A percentile compares a stretch with the other conserved stretches of the same genome.
phyloP scores from a whole-genome alignment of 2,888 invertebrate genomes.

The Druceiella hillmani region DNA sequence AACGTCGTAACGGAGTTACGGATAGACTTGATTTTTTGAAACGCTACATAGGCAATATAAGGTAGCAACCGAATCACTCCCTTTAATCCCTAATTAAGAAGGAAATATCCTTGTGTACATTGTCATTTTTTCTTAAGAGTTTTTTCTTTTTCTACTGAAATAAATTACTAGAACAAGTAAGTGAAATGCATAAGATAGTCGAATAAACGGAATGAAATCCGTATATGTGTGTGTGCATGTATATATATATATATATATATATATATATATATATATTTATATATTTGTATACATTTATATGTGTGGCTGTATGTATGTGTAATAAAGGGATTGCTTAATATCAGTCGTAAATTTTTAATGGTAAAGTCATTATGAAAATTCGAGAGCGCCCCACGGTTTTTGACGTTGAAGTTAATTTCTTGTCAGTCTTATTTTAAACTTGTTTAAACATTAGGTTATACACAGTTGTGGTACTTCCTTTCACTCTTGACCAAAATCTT shows the following conservation, averaged over 20 bases:
- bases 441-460: too few species aligned
- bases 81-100: background rate
- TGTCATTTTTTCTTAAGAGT: background rate
- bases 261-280: background rate
- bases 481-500: too few species aligned
- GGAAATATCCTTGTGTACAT: background rate
- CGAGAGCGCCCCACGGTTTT: too few species aligned
- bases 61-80: background rate
- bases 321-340: too few species aligned
- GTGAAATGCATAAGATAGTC: background rate
- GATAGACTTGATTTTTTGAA: background rate
- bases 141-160: background rate
- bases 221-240: background rate
- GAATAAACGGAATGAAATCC: background rate
- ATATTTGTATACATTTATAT: background rate
- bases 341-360: too few species aligned
- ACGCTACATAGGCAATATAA: background rate
- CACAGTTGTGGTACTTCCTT: too few species aligned
- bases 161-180: background rate
- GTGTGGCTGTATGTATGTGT: background rate
- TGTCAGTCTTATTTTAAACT: too few species aligned
- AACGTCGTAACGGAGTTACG: too few species aligned
- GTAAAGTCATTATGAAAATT: too few species aligned
- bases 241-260: slow-evolving; percentile 1
- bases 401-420: too few species aligned